Evolutionary conservation across 1,140 invertebrate genomes (phyloP), one percentile per base, ranked within the genome.

Genomic region (Wasmannia auropunctata): DNA sequence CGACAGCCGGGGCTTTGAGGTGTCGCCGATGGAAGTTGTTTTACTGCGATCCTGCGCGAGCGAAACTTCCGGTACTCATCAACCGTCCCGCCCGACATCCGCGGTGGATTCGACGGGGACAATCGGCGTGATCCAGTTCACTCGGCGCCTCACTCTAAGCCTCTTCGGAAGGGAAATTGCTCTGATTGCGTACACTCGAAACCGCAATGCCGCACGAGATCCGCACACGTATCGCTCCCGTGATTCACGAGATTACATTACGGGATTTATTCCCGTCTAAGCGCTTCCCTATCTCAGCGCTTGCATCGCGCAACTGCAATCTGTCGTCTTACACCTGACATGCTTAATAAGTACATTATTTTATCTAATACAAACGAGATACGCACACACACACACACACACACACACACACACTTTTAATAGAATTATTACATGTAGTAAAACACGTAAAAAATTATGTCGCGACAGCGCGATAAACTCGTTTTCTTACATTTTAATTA

Each of bases 31-130:
- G 67, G 34, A 75, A 81, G 87, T 76, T 69, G 58, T 75, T 72
- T 63, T 74, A 51, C 51, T 43, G 8, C 51, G 58, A 58, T 25
- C 49, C 63, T 28, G 69, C 28, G 67, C 34, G 22, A 37, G 19
- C 51, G 69, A 86, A 89, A 89, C 87, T 89, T 89, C 67, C 83
- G 75, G 85, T 43, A 11, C 40, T 72, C 31, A 84, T 60, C 54
- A 43, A 14, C 72, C 34, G 43, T 11, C 40, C n/a, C 37, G 56
- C 8, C 40, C 22, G 37, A 34, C 65, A 19, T 22, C 37, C 46
- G 31, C 37, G 56, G 22, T 54, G 46, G 5, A 75, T 77, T 76
- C 81, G 81, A 83, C 65, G 58, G 49, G 25, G 79, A 81, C 67
- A 74, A 83, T 83, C 79, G 60, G 14, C 28, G 28, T 63, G 80